A percentile compares a stretch with the other conserved stretches of the same genome.
Evolutionary conservation across 2,797 vertebrate species (phyloP).

Genomic region (Gymnoscopelus braueri): DNA sequence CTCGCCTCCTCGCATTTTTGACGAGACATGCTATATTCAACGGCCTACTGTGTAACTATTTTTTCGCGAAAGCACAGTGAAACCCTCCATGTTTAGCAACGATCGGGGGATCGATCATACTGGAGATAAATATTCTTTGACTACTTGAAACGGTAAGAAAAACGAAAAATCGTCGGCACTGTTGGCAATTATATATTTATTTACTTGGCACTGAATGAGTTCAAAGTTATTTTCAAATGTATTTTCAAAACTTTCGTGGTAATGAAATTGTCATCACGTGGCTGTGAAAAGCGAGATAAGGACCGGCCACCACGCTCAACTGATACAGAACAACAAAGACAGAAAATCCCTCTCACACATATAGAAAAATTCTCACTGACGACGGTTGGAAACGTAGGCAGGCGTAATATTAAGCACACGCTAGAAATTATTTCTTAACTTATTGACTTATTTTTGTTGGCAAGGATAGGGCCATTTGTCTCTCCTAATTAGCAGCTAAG

Average conservation of each 20-base stretch:
- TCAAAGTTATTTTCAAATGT: too few relatives aligned
- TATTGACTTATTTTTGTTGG: slow-evolving; percentile 22
- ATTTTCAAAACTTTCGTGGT: slow-evolving; percentile 8
- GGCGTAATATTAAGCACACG: slow-evolving; percentile 14
- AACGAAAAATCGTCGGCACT: too few relatives aligned
- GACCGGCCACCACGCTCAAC: slow-evolving; percentile 53
- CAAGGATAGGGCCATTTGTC: slow-evolving; percentile 35
- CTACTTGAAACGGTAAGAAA: too few relatives aligned
- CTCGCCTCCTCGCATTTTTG: too few relatives aligned
- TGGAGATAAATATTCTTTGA: too few relatives aligned
- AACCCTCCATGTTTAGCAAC: too few relatives aligned
- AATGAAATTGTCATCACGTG: slow-evolving; percentile 21
- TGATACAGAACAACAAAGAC: slow-evolving; percentile 35
- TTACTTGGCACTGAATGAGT: too few relatives aligned
- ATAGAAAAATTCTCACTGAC: slow-evolving; percentile 17
- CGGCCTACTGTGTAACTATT: too few relatives aligned
- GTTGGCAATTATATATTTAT: too few relatives aligned
- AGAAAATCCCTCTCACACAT: slow-evolving; percentile 52
- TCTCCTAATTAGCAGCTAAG: slow-evolving; percentile 40
- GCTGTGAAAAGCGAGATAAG: slow-evolving; percentile 77
- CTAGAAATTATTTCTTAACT: slow-evolving; percentile 23
- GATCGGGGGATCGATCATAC: too few relatives aligned
- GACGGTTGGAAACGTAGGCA: background rate
- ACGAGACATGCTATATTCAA: too few relatives aligned
- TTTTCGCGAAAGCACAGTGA: too few relatives aligned